These are phyloP conservation scores for Salmo trutta DNA, from an alignment of 2,797 vertebrate genomes.

Conservation along the genomic window DNA sequence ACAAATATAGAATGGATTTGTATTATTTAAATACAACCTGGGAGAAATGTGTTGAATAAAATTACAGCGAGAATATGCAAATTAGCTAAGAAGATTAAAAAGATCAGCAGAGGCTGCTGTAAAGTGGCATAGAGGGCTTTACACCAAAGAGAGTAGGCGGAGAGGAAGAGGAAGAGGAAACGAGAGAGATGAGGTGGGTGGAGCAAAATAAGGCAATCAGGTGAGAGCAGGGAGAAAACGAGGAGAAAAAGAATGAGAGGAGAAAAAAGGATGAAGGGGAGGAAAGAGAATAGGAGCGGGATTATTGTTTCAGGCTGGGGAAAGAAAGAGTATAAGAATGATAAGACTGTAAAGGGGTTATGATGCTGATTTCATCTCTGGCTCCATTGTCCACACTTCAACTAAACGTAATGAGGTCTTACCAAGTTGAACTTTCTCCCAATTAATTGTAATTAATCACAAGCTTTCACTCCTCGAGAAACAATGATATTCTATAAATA, in stretches of 20 bases:
- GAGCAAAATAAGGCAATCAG: neutral
- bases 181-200: neutral
- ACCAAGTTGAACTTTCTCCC: slow-evolving; percentile 24
- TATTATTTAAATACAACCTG: slow-evolving; percentile 82
- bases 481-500: slow-evolving; percentile 53
- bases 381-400: slow-evolving; percentile 18
- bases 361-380: slow-evolving; percentile 23
- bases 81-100: slow-evolving; percentile 77
- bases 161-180: slow-evolving; percentile 11
- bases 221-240: neutral
- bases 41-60: slow-evolving; percentile 61
- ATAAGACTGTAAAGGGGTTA: slow-evolving; percentile 23
- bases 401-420: slow-evolving; percentile 28
- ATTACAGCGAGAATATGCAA: slow-evolving; percentile 75
- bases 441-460: slow-evolving; percentile 68
- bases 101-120: slow-evolving; percentile 62
- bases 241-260: neutral
- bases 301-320: slow-evolving; percentile 35
- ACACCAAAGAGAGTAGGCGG: slow-evolving; percentile 7
- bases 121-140: slow-evolving; percentile 47
- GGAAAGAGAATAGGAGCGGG: slow-evolving; percentile 30
- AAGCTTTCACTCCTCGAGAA: slow-evolving; percentile 39
- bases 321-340: slow-evolving; percentile 39
- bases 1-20: slow-evolving; percentile 80
- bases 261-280: slow-evolving; percentile 18